These are phyloP conservation scores for Halcyon smyrnensis DNA, from an alignment of 2,797 vertebrate species.

Conservation along the genomic window DNA sequence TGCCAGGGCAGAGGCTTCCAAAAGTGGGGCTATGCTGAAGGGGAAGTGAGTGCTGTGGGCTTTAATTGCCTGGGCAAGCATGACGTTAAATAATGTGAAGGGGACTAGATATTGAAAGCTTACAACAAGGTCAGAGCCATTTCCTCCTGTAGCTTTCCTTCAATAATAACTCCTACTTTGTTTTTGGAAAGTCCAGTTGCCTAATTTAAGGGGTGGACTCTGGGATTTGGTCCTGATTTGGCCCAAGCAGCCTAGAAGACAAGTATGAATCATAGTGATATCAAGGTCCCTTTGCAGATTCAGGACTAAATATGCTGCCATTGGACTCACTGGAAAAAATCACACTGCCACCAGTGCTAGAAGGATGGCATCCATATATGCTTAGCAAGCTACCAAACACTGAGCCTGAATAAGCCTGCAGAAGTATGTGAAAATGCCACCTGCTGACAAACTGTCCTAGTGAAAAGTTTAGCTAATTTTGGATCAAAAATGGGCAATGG, in stretches of 20 bases:
- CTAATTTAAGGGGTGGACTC: not conserved
- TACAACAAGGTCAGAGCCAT: not conserved
- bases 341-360: not conserved
- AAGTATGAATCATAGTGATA: not conserved
- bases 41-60: not conserved
- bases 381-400: not conserved
- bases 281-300: not conserved
- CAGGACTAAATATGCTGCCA: not conserved
- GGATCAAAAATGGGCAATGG: not conserved
- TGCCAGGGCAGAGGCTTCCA: not conserved
- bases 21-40: not conserved
- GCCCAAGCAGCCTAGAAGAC: not conserved
- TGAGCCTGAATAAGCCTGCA: not conserved
- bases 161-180: not conserved
- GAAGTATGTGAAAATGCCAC: fast-evolving
- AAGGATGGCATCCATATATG: not conserved
- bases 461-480: not conserved
- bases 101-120: not conserved
- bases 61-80: fast-evolving
- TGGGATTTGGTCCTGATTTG: not conserved
- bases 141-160: not conserved
- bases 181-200: not conserved
- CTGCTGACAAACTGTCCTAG: not conserved
- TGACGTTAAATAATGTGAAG: not conserved
- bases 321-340: not conserved